Evolutionary conservation across 1,140 invertebrate species (phyloP), one percentile per base, ranked within the genome.

Genomic region (Artemia franciscana): DNA sequence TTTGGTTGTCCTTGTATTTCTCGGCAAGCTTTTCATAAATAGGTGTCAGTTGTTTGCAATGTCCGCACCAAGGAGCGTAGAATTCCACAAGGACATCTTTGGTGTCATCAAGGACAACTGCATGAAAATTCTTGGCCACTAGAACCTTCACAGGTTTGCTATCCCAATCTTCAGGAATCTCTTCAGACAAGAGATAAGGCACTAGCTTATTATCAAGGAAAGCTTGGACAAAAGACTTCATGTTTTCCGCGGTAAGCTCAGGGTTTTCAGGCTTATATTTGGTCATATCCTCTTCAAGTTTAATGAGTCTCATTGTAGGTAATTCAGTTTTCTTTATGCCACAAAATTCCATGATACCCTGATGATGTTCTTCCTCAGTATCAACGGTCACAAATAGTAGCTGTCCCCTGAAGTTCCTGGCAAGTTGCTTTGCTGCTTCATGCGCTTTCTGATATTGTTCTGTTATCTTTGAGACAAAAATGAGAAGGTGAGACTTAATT

Each of bases 21-120:
- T n/a, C n/a, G n/a, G n/a, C n/a, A n/a, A n/a, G n/a, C 67, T 74
- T 70, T 66, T 98, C 92, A 75, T 92, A 98, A 74, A 96, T 96
- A 25, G 95, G 95, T 66, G 79, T 87, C 67, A 98, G 77, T 72
- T 96, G 87, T 74, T 97, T 95, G 80, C 94, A 98, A 73, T 98
- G 93, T 64, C 89, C 85, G 72, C 87, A 90, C 94, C 94, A 98
- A 63, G 93, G 91, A 30, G 92, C 92, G 76, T 96, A 98, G 78
- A 98, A 99, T 78, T 98, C 93, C 67, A 99, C 93, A 64, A 99
- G 80, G 51, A 98, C 95, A 70, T 88, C 82, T 77, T 98, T 98
- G 39, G 74, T 78, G 68, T 82, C 83, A 72, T 98, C 84, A 63
- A 86, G 82, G 30, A 83, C 94, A 67, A 98, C 85, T 70, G 90